Conservation (phyloP, 1,140 invertebrate species). For the Solenopsis fugax region DNA sequence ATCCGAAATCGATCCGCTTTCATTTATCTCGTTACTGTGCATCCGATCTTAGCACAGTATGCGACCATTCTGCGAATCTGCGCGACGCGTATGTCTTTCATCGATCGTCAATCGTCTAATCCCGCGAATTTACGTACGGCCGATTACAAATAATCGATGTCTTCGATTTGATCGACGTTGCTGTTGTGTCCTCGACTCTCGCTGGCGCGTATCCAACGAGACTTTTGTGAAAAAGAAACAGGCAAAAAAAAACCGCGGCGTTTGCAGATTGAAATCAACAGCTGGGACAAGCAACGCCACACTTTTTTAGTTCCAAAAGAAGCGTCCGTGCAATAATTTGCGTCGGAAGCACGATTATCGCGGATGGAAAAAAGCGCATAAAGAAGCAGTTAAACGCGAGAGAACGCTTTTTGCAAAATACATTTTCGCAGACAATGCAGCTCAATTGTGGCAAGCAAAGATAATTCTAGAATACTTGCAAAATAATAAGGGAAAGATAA, state of each 20-base stretch:
- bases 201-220: constrained; percentile 25
- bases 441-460: constrained; percentile 11
- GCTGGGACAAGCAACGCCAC: background rate
- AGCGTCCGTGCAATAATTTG: constrained; percentile 8
- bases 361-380: background rate
- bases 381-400: background rate
- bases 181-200: background rate
- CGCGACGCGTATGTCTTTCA: background rate
- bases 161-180: constrained; percentile 23
- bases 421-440: constrained; percentile 16
- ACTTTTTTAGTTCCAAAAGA: constrained; percentile 23
- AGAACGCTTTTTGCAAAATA: constrained; percentile 24
- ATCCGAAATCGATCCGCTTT: constrained; percentile 47
- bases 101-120: constrained; percentile 31
- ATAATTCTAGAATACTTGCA: constrained; percentile 10
- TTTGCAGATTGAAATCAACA: constrained; percentile 36
- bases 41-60: constrained; percentile 26
- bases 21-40: constrained; percentile 55
- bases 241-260: background rate
- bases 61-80: background rate
- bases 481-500: background rate
- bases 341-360: background rate
- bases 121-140: constrained; percentile 19
- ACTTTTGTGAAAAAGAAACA: constrained; percentile 23
- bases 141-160: constrained; percentile 33